Conservation (phyloP, 2,888 invertebrate genomes). For the Cantharis flavilabris region DNA sequence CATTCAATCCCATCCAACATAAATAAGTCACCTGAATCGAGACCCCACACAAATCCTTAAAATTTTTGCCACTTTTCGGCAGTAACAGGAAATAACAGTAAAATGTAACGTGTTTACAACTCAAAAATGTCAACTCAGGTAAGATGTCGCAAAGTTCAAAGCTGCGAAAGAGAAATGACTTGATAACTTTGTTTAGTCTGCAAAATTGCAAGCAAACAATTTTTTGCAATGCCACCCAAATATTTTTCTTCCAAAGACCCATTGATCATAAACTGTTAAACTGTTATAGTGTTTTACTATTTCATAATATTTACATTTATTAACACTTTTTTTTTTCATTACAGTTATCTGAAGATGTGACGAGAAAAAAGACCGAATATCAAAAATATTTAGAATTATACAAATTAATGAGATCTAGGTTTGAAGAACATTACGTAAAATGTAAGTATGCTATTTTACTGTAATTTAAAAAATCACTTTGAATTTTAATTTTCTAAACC, state of each 20-base stretch:
- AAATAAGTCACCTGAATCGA: neutral
- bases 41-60: neutral
- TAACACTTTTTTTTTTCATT: constrained; percentile 46
- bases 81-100: neutral
- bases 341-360: constrained; percentile 87
- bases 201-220: neutral
- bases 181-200: neutral
- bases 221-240: neutral
- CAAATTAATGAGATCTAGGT: constrained; percentile 85
- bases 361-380: constrained; percentile 87
- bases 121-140: neutral
- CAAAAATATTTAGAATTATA: constrained; percentile 89
- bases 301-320: neutral
- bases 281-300: neutral
- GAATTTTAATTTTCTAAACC: neutral
- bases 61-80: neutral
- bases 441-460: constrained; percentile 65
- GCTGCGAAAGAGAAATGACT: neutral
- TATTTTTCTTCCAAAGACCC: neutral
- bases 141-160: neutral
- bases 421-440: constrained; percentile 92
- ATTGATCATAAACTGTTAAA: neutral
- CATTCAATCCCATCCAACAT: neutral
- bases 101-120: neutral
- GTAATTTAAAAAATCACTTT: neutral